phyloP scores from a whole-genome alignment of 2,888 invertebrate genomes.

The Spilarctia lutea region DNA sequence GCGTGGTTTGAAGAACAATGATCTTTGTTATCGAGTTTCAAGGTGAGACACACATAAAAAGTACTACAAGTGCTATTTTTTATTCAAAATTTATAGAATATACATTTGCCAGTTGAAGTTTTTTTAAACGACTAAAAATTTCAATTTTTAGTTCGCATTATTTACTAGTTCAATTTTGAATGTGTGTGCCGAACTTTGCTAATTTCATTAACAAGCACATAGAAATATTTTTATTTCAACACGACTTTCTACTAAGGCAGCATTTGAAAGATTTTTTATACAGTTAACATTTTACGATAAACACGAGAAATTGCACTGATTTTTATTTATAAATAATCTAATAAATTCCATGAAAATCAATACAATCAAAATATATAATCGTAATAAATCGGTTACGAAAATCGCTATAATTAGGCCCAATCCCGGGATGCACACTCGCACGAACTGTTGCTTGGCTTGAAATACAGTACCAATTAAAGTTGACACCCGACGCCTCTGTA shows the following conservation, averaged over 20 bases:
- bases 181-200: not conserved
- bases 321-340: not conserved
- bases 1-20: slow-evolving; percentile 32
- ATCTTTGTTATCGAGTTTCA: not conserved
- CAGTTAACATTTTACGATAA: too few relatives aligned
- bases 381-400: not conserved
- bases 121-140: too few relatives aligned
- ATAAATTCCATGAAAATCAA: not conserved
- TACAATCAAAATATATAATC: not conserved
- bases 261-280: not conserved
- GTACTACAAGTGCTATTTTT: not conserved
- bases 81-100: not conserved
- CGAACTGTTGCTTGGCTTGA: slow-evolving; percentile 74
- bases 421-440: slow-evolving; percentile 67
- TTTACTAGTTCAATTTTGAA: not conserved
- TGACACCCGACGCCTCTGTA: slow-evolving; percentile 79
- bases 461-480: slow-evolving; percentile 85
- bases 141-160: too few relatives aligned
- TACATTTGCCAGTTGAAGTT: not conserved
- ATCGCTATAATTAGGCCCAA: slow-evolving; percentile 56
- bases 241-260: not conserved
- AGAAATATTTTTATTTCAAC: not conserved
- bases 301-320: not conserved
- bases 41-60: not conserved
- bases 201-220: not conserved